Percentiles rank a stretch among this genome's conserved stretches.
Conservation (phyloP, 2,888 invertebrate genomes). For the Germaria angustata region DNA sequence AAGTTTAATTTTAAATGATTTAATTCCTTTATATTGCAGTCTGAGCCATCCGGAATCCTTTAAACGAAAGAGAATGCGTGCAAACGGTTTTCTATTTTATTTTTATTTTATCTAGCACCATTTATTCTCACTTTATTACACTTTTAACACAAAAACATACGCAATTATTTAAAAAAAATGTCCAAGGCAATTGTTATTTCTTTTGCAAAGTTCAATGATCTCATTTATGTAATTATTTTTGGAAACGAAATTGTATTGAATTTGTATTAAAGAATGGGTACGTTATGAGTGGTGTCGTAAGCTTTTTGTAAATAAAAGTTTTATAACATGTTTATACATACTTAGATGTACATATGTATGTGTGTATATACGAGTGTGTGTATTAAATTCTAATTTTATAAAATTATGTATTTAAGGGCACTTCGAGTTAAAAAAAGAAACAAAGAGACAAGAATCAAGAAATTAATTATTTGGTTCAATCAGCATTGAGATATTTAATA, state of each 20-base stretch:
- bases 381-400: too few species aligned
- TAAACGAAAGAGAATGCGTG: background rate
- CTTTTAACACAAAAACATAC: background rate
- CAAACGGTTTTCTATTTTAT: background rate
- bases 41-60: background rate
- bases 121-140: background rate
- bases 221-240: background rate
- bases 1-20: background rate
- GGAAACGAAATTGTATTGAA: constrained; percentile 12
- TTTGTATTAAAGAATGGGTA: background rate
- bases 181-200: background rate
- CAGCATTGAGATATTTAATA: too few species aligned
- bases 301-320: too few species aligned
- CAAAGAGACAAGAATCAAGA: background rate
- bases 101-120: background rate
- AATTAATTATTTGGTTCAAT: too few species aligned
- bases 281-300: background rate
- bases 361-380: too few species aligned
- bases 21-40: background rate
- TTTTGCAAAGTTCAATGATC: constrained; percentile 11
- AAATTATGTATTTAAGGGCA: background rate
- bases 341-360: too few species aligned
- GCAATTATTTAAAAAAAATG: background rate
- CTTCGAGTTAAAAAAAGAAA: background rate
- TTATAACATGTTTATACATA: too few species aligned